Evolutionary conservation across 1,140 invertebrate species (phyloP), one percentile per base, ranked within the genome.

Genomic region (Leptinotarsa lineolata): DNA sequence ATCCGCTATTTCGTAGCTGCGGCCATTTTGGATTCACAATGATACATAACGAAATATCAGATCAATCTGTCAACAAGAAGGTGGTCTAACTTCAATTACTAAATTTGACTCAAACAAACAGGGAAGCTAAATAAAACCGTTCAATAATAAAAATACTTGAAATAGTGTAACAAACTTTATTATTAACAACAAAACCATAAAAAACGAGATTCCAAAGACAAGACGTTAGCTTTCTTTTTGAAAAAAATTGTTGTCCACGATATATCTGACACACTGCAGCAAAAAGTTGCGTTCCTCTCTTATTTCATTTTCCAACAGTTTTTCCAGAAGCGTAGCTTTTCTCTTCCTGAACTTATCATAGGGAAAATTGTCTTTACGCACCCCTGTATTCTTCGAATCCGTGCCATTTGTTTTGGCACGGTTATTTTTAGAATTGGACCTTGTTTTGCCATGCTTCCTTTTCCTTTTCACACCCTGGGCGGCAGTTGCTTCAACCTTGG

Each of bases 261-360:
- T 89, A 87, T 90, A 89, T 74, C 90, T 89, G 13, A 94, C 87
- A 85, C 92, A 93, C 79, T 94, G 92, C 69, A 92, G 86, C 65
- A 94, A 87, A 22, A 91, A 84, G 84, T 94, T 94, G 74, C 93
- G 84, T 85, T 94, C 93, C 77, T 92, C 89, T 61, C 85, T 80
- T 70, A 92, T 90, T 83, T 92, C 90, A 64, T 85, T 85, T 67
- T 84, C 85, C 22, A 92, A 83, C 39, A 91, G 76, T 81, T 90
- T 90, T 77, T 90, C 88, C 64, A 91, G 75, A 68, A 87, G 78
- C 0, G 86, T 86, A 73, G 79, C 73, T 72, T 70, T 79, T 22
- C 80, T 70, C 74, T 68, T 77, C 70, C 61, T 75, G 66, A 78
- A 80, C 11, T 76, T 73, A 54, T 64, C 68, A 64, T 76, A 72